These are phyloP conservation scores for Drosophila anomelani DNA, from an alignment of 2,888 invertebrate genomes.

Conservation along the genomic window DNA sequence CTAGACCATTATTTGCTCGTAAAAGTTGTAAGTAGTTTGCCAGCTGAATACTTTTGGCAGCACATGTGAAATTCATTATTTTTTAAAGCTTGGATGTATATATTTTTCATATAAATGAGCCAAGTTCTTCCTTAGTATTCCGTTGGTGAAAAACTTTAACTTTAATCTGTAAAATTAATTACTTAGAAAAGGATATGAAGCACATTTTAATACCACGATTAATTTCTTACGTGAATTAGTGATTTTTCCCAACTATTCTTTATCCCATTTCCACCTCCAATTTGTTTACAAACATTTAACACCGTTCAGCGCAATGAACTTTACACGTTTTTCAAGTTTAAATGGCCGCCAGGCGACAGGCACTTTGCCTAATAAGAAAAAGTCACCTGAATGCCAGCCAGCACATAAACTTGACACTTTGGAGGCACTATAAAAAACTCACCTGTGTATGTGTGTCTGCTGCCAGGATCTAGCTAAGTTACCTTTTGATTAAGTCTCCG, in stretches of 20 bases:
- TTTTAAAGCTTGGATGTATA: neutral
- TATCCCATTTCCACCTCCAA: neutral
- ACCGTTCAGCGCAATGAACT: constrained; percentile 74
- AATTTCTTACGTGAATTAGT: neutral
- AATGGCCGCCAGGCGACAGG: constrained; percentile 75
- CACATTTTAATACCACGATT: neutral
- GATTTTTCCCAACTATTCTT: constrained; percentile 12
- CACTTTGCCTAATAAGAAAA: constrained; percentile 73
- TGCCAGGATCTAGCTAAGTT: constrained; percentile 51
- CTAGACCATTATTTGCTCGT: constrained; percentile 21
- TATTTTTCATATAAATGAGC: too few species aligned
- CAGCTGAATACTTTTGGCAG: constrained; percentile 8
- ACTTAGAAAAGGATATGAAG: neutral
- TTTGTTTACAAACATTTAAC: constrained; percentile 50
- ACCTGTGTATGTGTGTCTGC: constrained; percentile 6
- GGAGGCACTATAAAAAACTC: constrained; percentile 26
- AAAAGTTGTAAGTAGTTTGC: constrained; percentile 25
- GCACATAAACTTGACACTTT: constrained; percentile 48
- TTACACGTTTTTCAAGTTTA: constrained; percentile 73
- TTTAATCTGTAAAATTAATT: neutral
- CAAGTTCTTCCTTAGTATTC: neutral
- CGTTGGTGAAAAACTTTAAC: neutral
- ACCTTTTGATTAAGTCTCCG: constrained; percentile 77
- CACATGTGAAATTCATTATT: constrained; percentile 13
- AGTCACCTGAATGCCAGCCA: constrained; percentile 20